phyloP scores from a whole-genome alignment of 2,888 invertebrate genomes.

The Scaptomyza flava region DNA sequence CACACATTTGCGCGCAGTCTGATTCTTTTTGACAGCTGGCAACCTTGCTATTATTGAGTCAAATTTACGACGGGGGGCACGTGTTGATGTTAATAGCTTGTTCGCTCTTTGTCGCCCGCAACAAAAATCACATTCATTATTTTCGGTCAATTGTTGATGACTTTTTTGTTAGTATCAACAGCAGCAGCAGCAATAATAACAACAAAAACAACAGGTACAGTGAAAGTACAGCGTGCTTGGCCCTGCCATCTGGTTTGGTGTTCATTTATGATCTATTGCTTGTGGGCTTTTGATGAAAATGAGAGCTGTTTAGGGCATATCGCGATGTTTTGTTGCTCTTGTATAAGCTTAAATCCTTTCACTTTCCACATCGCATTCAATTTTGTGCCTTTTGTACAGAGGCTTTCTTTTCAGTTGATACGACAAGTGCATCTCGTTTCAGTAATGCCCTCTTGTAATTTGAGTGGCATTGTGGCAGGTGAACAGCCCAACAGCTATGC shows the following conservation, averaged over 20 bases:
- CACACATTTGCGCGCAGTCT: slow-evolving; percentile 35
- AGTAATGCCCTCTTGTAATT: slow-evolving; percentile 19
- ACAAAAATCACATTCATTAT: slow-evolving; percentile 14
- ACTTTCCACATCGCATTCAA: slow-evolving; percentile 60
- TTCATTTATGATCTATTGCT: slow-evolving; percentile 56
- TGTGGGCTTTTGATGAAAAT: slow-evolving; percentile 40
- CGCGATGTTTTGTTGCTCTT: slow-evolving; percentile 35
- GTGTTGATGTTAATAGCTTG: slow-evolving; percentile 58
- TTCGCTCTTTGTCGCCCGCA: slow-evolving; percentile 55
- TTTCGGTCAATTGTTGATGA: slow-evolving; percentile 50
- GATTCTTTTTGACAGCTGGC: slow-evolving; percentile 49
- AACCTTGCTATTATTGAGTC: slow-evolving; percentile 62
- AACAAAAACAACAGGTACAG: slow-evolving; percentile 19
- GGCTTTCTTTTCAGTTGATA: slow-evolving; percentile 45
- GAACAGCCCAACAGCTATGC: neutral
- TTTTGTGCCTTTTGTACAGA: slow-evolving; percentile 18
- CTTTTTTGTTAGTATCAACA: slow-evolving; percentile 39
- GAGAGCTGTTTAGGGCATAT: slow-evolving; percentile 52
- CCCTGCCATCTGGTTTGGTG: slow-evolving; percentile 12
- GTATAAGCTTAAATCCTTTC: slow-evolving; percentile 63
- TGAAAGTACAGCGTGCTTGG: slow-evolving; percentile 53
- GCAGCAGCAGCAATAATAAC: slow-evolving; percentile 13
- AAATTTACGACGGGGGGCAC: slow-evolving; percentile 57
- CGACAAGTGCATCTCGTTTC: slow-evolving; percentile 42
- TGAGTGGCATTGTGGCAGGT: slow-evolving; percentile 16